Base-by-base conservation (phyloP, 2,888 invertebrate genomes). In the Rapana venosa region DNA sequence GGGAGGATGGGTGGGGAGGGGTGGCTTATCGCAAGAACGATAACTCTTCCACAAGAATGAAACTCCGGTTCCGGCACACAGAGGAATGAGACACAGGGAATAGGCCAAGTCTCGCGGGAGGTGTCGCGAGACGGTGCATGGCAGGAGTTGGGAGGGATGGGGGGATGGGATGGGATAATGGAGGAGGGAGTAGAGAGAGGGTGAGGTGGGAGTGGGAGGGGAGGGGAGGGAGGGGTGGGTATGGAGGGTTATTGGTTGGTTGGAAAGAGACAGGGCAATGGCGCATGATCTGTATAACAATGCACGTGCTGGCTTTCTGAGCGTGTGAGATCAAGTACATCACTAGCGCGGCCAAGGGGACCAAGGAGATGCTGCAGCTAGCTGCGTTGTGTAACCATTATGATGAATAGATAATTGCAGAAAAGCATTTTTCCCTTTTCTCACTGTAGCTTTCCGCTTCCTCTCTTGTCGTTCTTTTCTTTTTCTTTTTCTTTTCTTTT, bases 401-500 rank as follows among this genome's bases (percentile, higher is more conserved):
- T 77, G 77, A 77, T 77, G 77, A 77, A 70, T 70, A 32, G 77
- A 77, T 77, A 77, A 77, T 77, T 77, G 77, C 77, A 47, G n/a
- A n/a, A 77, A 77, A 15, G 13, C 15, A 32, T 4, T 47, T 8
- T 8, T 47, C 8, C 47, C 8, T 47, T 47, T 47, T 47, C 47
- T 8, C 8, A 2, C 47, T 47, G n/a, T n/a, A n/a, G n/a, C n/a
- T n/a, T 30, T 77, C 6, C 13, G 32, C 35, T 11, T 32, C 4
- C 32, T 22, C 15, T 58, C 13, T 61, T 61, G 26, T 74, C 8
- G 4, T 8, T 0, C 4, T 74, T 11, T n/a, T n/a, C 4, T 13
- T 5, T n/a, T n/a, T n/a, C n/a, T 26, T n/a, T 30, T n/a, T 30
- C 70, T 47, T 8, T 47, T 47, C 8, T 2, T 70, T 26, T 70